These are phyloP conservation scores for Saimiri boliviensis DNA, from an alignment of 2,113 vertebrate genomes.

Conservation along the genomic window DNA sequence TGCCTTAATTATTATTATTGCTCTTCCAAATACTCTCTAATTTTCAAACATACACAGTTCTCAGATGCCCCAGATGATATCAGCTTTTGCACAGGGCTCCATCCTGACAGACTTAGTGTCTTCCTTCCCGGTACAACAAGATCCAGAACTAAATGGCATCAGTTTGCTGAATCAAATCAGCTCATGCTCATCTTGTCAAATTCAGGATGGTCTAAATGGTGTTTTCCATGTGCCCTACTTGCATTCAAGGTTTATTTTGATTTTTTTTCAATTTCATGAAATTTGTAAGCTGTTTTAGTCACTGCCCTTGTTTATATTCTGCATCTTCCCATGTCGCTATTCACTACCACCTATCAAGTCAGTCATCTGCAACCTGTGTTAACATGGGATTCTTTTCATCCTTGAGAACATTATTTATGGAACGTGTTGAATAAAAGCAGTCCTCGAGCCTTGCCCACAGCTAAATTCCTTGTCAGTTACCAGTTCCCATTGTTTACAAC, in stretches of 20 bases:
- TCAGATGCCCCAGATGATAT: slow-evolving; percentile 24
- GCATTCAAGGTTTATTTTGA: not conserved
- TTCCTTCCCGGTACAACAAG: not conserved
- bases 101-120: not conserved
- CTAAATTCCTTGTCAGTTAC: slow-evolving; percentile 42
- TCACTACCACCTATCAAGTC: not conserved
- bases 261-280: not conserved
- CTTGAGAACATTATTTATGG: slow-evolving; percentile 1
- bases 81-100: not conserved
- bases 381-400: not conserved
- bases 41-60: slow-evolving; percentile 60
- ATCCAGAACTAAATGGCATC: not conserved
- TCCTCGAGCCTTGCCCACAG: slow-evolving; percentile 25
- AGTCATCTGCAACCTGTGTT: not conserved
- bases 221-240: not conserved
- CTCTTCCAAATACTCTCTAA: slow-evolving; percentile 68
- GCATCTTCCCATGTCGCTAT: not conserved
- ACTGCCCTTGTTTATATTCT: not conserved
- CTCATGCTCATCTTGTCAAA: not conserved
- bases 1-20: slow-evolving; percentile 75
- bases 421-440: not conserved
- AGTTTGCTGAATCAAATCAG: not conserved
- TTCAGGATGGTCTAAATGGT: not conserved
- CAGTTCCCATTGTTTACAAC: slow-evolving; percentile 47
- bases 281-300: not conserved